Conservation (phyloP, 2,888 invertebrate genomes). For the Limnephilus lunatus region DNA sequence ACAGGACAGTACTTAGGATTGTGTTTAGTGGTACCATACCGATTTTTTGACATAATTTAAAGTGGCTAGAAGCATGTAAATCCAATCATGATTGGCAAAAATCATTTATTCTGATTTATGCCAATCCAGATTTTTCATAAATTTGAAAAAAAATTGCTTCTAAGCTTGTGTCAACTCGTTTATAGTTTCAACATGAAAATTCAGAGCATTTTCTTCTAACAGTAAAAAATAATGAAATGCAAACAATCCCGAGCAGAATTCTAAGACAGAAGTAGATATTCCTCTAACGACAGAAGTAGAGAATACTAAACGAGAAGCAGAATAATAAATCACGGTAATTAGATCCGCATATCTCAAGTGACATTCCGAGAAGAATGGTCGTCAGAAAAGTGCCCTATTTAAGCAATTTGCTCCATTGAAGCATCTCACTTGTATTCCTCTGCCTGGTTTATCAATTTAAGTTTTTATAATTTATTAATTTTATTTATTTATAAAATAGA, state of each 20-base stretch:
- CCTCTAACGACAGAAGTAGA: not conserved
- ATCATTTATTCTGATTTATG: too few species aligned
- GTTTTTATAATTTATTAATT: too few species aligned
- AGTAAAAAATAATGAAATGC: not conserved
- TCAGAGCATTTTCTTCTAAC: not conserved
- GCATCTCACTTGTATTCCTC: not conserved
- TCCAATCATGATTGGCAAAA: too few species aligned
- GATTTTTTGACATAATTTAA: too few species aligned
- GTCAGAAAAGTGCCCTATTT: slow-evolving; percentile 30
- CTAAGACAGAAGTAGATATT: not conserved
- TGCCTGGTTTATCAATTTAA: not conserved
- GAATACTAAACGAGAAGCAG: not conserved
- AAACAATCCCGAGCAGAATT: not conserved
- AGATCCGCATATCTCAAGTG: slow-evolving; percentile 7
- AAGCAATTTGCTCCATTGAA: slow-evolving; percentile 9
- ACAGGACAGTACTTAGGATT: too few species aligned
- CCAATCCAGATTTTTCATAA: too few species aligned
- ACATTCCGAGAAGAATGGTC: not conserved
- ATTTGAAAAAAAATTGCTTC: too few species aligned
- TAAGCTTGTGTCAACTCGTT: not conserved
- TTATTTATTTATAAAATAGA: too few species aligned
- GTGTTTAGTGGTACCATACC: too few species aligned
- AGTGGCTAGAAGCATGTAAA: too few species aligned
- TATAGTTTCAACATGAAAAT: not conserved
- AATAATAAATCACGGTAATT: slow-evolving; percentile 25